phyloP scores from a whole-genome alignment of 2,888 invertebrate species.

The Drosophila merina region DNA sequence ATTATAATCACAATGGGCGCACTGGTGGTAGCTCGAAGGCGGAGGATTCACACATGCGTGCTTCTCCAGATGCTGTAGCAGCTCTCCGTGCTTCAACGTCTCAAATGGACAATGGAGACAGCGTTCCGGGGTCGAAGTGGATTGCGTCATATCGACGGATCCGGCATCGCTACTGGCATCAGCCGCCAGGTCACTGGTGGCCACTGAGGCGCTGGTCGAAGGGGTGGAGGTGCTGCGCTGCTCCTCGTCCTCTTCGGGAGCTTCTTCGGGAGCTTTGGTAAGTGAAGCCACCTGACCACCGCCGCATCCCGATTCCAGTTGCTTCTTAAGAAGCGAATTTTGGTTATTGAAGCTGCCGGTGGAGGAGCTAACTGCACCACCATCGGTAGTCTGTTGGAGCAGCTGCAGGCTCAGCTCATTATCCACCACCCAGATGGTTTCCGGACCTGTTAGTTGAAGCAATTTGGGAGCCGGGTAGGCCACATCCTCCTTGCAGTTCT shows the following conservation, averaged over 20 bases:
- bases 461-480: constrained; percentile 88
- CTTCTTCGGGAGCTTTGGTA: constrained; percentile 11
- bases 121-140: constrained; percentile 70
- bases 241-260: constrained; percentile 66
- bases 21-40: constrained; percentile 86
- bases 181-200: constrained; percentile 75
- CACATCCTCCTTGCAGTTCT: constrained; percentile 87
- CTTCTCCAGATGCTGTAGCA: constrained; percentile 90
- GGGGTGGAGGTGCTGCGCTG: constrained; percentile 68
- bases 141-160: constrained; percentile 61
- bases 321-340: constrained; percentile 81
- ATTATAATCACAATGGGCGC: constrained; percentile 93
- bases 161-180: constrained; percentile 74
- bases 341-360: constrained; percentile 65
- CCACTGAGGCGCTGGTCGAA: constrained; percentile 79
- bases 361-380: constrained; percentile 38
- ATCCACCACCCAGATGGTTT: constrained; percentile 83
- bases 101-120: constrained; percentile 93
- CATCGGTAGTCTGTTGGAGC: constrained; percentile 43
- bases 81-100: constrained; percentile 89
- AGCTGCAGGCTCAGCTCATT: constrained; percentile 72
- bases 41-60: constrained; percentile 86
- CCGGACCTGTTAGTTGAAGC: constrained; percentile 82
- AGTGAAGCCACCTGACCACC: constrained; percentile 27
- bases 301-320: constrained; percentile 74